These are phyloP conservation scores for Ichneumon xanthorius DNA, from an alignment of 2,888 invertebrate species.

Conservation along the genomic window DNA sequence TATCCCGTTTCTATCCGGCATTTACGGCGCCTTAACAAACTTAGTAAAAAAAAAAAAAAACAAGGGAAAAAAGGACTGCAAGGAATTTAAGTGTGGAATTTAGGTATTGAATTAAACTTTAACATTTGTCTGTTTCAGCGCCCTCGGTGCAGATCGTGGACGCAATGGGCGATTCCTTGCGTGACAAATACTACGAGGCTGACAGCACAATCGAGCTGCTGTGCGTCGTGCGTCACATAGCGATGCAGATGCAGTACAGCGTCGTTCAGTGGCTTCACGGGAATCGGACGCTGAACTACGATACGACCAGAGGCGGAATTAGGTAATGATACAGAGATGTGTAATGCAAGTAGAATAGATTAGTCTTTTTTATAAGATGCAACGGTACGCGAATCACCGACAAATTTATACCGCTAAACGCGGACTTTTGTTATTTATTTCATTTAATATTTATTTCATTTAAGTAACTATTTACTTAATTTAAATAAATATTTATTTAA, in stretches of 20 bases:
- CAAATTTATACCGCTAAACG: too few species aligned
- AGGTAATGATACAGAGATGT: conserved; percentile 84
- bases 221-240: conserved; percentile 87
- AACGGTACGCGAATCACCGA: too few species aligned
- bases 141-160: conserved; percentile 90
- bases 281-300: conserved; percentile 88
- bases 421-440: too few species aligned
- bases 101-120: conserved; percentile 10
- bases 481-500: too few species aligned
- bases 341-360: too few species aligned
- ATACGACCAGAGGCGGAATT: conserved; percentile 89
- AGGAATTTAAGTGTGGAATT: background rate
- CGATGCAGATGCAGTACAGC: conserved; percentile 86
- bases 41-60: too few species aligned
- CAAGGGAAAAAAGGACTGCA: background rate
- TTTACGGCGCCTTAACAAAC: background rate
- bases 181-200: conserved; percentile 89
- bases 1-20: background rate
- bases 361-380: too few species aligned
- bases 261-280: conserved; percentile 89
- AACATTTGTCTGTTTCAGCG: conserved; percentile 84
- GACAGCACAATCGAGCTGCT: conserved; percentile 89
- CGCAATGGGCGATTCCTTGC: conserved; percentile 88
- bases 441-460: too few species aligned
- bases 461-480: too few species aligned